phyloP scores from a whole-genome alignment of 2,797 vertebrate species.

The Echiichthys vipera region DNA sequence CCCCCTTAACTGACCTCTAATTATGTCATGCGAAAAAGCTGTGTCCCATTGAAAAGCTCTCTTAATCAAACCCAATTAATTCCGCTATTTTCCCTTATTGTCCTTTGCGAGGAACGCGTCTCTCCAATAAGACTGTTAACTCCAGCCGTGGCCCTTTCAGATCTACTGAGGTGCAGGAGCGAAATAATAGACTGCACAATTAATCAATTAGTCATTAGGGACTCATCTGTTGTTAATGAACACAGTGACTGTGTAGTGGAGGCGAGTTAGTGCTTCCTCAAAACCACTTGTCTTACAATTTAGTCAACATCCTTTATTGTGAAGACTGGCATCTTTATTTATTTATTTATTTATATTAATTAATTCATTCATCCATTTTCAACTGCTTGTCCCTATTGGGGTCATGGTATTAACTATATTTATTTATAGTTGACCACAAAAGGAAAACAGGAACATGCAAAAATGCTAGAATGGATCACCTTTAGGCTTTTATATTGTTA shows the following conservation, averaged over 20 bases:
- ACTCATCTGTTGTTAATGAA: slow-evolving; percentile 85
- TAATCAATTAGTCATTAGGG: slow-evolving; percentile 88
- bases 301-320: slow-evolving; percentile 40
- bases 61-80: slow-evolving; percentile 92
- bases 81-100: slow-evolving; percentile 90
- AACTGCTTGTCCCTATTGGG: too few relatives aligned
- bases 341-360: too few relatives aligned
- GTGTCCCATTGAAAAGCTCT: slow-evolving; percentile 87
- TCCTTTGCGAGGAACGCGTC: slow-evolving; percentile 80
- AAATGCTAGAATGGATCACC: not conserved
- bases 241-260: slow-evolving; percentile 62
- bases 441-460: not conserved
- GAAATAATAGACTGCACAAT: slow-evolving; percentile 87
- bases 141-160: slow-evolving; percentile 79
- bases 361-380: too few relatives aligned
- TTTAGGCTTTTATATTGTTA: not conserved
- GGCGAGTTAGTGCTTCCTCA: slow-evolving; percentile 23
- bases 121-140: slow-evolving; percentile 86
- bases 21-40: slow-evolving; percentile 91
- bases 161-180: slow-evolving; percentile 68
- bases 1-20: slow-evolving; percentile 82
- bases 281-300: slow-evolving; percentile 26
- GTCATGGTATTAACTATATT: too few relatives aligned
- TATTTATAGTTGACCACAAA: not conserved
- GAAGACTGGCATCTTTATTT: not conserved